Evolutionary conservation across 2,113 vertebrate genomes (phyloP).

Genomic region (Mobula birostris): DNA sequence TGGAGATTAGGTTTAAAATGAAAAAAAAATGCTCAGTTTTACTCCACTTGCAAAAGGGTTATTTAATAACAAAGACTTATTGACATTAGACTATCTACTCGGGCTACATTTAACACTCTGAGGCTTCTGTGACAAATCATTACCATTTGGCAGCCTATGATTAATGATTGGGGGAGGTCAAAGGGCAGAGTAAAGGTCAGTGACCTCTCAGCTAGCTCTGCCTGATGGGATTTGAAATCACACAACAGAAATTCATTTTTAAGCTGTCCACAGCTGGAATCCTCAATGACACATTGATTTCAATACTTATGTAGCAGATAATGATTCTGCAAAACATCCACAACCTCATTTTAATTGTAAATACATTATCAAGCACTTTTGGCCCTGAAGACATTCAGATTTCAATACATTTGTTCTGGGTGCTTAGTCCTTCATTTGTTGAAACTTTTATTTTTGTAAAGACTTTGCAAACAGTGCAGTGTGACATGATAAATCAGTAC

Average conservation of each 20-base stretch:
- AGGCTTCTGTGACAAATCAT: constrained; percentile 42
- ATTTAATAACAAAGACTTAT: constrained; percentile 32
- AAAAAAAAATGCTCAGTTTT: constrained; percentile 11
- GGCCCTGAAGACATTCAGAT: not conserved
- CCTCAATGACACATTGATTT: constrained; percentile 41
- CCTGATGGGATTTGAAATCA: constrained; percentile 43
- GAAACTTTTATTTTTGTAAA: not conserved
- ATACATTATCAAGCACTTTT: constrained; percentile 20
- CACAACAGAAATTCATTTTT: constrained; percentile 46
- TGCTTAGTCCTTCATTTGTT: not conserved
- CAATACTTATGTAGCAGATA: constrained; percentile 42
- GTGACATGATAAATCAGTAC: not conserved
- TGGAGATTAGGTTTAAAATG: not conserved
- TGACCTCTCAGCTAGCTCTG: constrained; percentile 45
- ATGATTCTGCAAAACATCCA: constrained; percentile 39
- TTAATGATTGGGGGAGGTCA: constrained; percentile 48
- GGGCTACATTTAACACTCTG: constrained; percentile 39
- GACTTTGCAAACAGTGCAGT: no score
- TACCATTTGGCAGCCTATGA: constrained; percentile 48
- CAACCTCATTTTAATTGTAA: constrained; percentile 43
- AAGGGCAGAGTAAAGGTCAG: constrained; percentile 43
- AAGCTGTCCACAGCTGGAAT: constrained; percentile 41
- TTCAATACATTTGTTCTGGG: not conserved
- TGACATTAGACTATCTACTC: constrained; percentile 8
- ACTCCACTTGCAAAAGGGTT: constrained; percentile 22